Evolutionary conservation across 1,140 invertebrate species (phyloP), one percentile per base, ranked within the genome.

Genomic region (Drosophila pectinifera): DNA sequence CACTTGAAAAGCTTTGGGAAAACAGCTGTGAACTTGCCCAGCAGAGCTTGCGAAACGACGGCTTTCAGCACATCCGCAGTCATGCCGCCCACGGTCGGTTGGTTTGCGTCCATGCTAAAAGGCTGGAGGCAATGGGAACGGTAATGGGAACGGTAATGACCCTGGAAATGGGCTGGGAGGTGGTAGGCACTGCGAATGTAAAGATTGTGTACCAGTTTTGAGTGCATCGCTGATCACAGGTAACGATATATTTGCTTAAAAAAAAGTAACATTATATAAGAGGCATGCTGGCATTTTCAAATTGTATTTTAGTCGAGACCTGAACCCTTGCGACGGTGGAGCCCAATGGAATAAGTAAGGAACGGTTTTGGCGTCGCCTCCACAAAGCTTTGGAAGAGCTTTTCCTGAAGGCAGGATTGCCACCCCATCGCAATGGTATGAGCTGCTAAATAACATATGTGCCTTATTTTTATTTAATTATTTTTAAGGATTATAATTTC

Each of bases 21-120:
- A 89, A 89, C 84, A 90, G 80, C 84, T 89, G 84, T 89, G 69
- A 80, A 80, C 43, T 89, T 89, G 58, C 80, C 83, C 14, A 79
- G 54, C 13, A 82, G 42, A 64, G 73, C 73, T 80, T 89, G 38
- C 43, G 77, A 61, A 4, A 83, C 56, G 14, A 89, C 58, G 58
- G 54, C 59, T 39, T 74, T 80, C 5, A 80, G 34, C 43, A 82
- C 48, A 39, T 73, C 75, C 24, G 73, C 46, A 43, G 80, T 73
- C 18, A 61, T n/a, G 10, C 65, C 61, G 28, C 42, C 3, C 28
- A 51, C 34, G 6, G 57, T 43, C 13, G 43, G 75, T 5, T 24
- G 84, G 84, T 88, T 77, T 4, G 46, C 54, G 56, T 88, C 80
- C 82, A 82, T 75, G 65, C 2, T 81, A n/a, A n/a, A n/a, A n/a